Conservation (phyloP, 2,888 invertebrate genomes). For the Venusia cambrica region DNA sequence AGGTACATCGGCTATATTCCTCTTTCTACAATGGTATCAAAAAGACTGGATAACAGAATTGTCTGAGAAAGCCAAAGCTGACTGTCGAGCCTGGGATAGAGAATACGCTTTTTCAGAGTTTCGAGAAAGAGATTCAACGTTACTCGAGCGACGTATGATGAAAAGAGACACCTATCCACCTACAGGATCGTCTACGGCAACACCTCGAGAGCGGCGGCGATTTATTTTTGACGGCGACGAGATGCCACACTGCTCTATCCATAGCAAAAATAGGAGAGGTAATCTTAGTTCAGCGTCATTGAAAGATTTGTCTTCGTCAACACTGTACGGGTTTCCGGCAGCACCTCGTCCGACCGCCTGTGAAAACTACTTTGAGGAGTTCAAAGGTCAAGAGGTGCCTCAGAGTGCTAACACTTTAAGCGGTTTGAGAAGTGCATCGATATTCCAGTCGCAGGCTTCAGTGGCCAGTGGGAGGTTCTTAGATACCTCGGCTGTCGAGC, state of each 20-base stretch:
- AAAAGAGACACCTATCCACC: constrained; percentile 72
- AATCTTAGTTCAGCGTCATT: constrained; percentile 80
- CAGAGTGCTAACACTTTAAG: constrained; percentile 76
- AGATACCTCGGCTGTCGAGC: constrained; percentile 84
- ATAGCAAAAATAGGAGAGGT: constrained; percentile 69
- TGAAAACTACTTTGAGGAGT: constrained; percentile 81
- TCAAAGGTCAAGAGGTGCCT: constrained; percentile 76
- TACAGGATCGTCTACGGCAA: constrained; percentile 66
- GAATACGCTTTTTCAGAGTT: constrained; percentile 75
- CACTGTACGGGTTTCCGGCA: constrained; percentile 84
- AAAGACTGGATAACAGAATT: constrained; percentile 82
- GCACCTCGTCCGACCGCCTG: constrained; percentile 83
- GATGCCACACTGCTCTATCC: constrained; percentile 79
- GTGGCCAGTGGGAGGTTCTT: constrained; percentile 86
- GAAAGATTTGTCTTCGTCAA: constrained; percentile 79
- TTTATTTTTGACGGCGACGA: constrained; percentile 84
- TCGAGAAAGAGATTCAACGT: constrained; percentile 67
- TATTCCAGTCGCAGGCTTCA: constrained; percentile 77
- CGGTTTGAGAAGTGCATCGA: constrained; percentile 70
- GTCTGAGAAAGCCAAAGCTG: constrained; percentile 72
- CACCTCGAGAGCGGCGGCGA: constrained; percentile 79
- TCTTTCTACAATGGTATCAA: constrained; percentile 91
- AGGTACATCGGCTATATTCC: constrained; percentile 92
- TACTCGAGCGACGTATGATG: constrained; percentile 70
- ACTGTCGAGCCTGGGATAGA: constrained; percentile 73